These are phyloP conservation scores for Phaethon lepturus DNA, from an alignment of 2,113 vertebrate genomes.

Conservation along the genomic window DNA sequence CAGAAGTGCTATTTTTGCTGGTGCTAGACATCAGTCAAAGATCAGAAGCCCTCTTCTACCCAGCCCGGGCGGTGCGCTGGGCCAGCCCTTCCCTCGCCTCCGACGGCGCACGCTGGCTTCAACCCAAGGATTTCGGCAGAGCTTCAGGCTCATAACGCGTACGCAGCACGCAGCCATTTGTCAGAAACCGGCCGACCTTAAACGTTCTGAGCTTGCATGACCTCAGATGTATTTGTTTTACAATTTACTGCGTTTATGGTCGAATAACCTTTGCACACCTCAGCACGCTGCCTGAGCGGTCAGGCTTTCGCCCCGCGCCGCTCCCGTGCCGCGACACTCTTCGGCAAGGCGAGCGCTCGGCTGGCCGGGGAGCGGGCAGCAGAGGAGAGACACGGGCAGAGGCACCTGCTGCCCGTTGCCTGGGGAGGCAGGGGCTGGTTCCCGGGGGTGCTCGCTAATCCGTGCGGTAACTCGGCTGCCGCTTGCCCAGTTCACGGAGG, in stretches of 20 bases:
- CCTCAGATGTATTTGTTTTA: constrained; percentile 9
- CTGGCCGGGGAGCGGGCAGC: neutral
- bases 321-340: fast-evolving
- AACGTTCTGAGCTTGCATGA: neutral
- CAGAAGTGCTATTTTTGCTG: neutral
- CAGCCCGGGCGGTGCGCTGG: fast-evolving
- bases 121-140: neutral
- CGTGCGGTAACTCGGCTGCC: neutral
- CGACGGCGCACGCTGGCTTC: fast-evolving
- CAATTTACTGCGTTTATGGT: neutral
- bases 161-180: neutral
- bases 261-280: neutral
- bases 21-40: fast-evolving
- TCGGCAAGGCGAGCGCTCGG: fast-evolving
- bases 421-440: neutral
- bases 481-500: neutral
- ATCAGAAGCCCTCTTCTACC: neutral
- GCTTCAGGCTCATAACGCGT: fast-evolving
- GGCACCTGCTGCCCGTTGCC: neutral
- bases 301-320: fast-evolving
- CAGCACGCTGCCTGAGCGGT: fast-evolving
- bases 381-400: neutral
- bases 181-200: constrained; percentile 31
- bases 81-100: neutral
- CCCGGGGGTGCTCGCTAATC: neutral